Evolutionary conservation across 2,113 vertebrate species (phyloP).

Genomic region (Nannobrachium achirus): DNA sequence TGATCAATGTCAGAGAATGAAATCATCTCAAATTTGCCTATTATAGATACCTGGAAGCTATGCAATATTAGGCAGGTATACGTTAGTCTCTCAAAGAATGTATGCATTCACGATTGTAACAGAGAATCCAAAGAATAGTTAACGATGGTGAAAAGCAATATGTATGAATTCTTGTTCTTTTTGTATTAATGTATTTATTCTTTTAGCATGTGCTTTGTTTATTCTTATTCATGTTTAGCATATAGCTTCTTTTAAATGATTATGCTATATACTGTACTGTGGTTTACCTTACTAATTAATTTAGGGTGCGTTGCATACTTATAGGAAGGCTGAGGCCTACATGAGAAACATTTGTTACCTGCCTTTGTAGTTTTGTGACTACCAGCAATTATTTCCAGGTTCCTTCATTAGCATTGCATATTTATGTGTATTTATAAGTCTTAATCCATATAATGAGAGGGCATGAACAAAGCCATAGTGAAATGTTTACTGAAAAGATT

Average conservation of each 20-base stretch:
- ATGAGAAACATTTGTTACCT: background rate
- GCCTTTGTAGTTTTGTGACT: background rate
- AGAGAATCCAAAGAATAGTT: slow-evolving; percentile 54
- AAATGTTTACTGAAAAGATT: slow-evolving; percentile 55
- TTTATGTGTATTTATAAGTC: slow-evolving; percentile 71
- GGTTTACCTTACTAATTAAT: slow-evolving; percentile 39
- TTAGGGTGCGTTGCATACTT: slow-evolving; percentile 6
- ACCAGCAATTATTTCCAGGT: background rate
- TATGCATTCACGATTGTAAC: slow-evolving; percentile 39
- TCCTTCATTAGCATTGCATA: slow-evolving; percentile 15
- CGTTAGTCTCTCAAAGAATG: slow-evolving; percentile 45
- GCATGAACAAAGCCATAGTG: slow-evolving; percentile 51
- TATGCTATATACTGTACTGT: slow-evolving; percentile 41
- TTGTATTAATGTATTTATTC: slow-evolving; percentile 71
- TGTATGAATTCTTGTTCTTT: slow-evolving; percentile 43
- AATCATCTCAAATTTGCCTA: slow-evolving; percentile 64
- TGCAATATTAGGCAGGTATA: slow-evolving; percentile 46
- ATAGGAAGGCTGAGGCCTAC: slow-evolving; percentile 16
- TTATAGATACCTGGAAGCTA: slow-evolving; percentile 52
- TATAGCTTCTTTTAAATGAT: slow-evolving; percentile 40
- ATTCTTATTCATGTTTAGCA: slow-evolving; percentile 60
- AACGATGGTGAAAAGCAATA: slow-evolving; percentile 50
- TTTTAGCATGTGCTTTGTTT: slow-evolving; percentile 67
- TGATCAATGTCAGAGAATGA: slow-evolving; percentile 21
- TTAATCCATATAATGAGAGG: slow-evolving; percentile 56